Conservation (phyloP, 2,888 invertebrate species). For the Aphrophora alni region DNA sequence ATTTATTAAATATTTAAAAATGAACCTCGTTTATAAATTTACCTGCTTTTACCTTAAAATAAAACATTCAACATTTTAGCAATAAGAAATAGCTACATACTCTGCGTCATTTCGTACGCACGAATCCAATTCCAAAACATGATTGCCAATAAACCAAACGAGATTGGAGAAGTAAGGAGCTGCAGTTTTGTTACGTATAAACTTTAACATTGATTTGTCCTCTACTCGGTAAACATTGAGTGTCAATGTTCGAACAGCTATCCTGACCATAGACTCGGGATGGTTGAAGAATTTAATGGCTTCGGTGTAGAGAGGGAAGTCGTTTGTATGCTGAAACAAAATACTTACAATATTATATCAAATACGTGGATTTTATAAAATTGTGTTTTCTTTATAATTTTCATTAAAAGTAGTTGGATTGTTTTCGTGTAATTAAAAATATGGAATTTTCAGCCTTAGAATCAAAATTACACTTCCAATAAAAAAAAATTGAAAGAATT, state of each 20-base stretch:
- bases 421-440: too few relatives aligned
- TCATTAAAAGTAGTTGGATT: too few relatives aligned
- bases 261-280: slow-evolving; percentile 98
- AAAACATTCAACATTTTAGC: too few relatives aligned
- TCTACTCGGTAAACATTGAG: slow-evolving; percentile 96
- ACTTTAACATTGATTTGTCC: slow-evolving; percentile 92
- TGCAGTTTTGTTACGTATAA: slow-evolving; percentile 95
- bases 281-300: slow-evolving; percentile 99
- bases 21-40: too few relatives aligned
- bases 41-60: too few relatives aligned
- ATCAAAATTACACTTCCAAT: too few relatives aligned
- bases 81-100: slow-evolving; percentile 67
- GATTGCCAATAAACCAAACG: slow-evolving; percentile 98
- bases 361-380: too few relatives aligned
- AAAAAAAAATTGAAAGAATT: too few relatives aligned
- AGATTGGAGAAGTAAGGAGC: slow-evolving; percentile 98
- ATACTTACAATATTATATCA: slow-evolving; percentile 25
- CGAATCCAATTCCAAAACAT: slow-evolving; percentile 92
- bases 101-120: slow-evolving; percentile 96
- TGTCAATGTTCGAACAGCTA: slow-evolving; percentile 96
- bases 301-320: slow-evolving; percentile 98
- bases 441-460: too few relatives aligned
- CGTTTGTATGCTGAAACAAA: slow-evolving; percentile 86
- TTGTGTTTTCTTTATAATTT: too few relatives aligned
- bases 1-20: slow-evolving; percentile 22